Conservation (phyloP, 2,797 vertebrate genomes). For the Avahi laniger region DNA sequence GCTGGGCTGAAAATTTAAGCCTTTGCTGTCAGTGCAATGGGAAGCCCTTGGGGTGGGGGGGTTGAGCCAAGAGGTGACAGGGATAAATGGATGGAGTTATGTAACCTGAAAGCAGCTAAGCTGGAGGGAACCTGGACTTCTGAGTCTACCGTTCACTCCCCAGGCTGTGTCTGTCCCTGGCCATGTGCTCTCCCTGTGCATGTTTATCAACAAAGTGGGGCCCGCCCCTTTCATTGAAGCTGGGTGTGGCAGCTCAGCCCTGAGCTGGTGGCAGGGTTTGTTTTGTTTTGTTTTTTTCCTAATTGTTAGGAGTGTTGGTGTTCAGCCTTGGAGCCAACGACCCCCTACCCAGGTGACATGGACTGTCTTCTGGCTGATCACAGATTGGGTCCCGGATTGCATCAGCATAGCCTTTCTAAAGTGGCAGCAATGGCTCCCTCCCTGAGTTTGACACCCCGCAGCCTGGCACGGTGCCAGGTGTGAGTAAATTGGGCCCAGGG, state of each 20-base stretch:
- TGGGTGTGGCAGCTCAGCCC: too few species aligned
- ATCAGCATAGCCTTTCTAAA: constrained; percentile 63
- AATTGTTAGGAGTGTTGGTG: background rate
- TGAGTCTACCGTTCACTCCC: rapidly evolving
- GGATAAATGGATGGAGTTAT: background rate
- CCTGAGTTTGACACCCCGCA: constrained; percentile 38
- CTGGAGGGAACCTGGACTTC: background rate
- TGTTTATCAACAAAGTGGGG: background rate
- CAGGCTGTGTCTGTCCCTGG: rapidly evolving
- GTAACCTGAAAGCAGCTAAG: background rate
- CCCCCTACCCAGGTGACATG: constrained; percentile 25
- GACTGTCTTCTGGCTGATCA: constrained; percentile 1
- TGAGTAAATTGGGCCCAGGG: constrained; percentile 69
- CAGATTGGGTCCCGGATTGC: constrained; percentile 54
- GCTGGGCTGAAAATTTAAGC: background rate
- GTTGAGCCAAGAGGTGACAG: background rate
- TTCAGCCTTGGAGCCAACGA: constrained; percentile 35
- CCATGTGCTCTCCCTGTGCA: rapidly evolving
- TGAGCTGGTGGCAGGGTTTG: background rate
- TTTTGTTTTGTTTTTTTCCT: background rate
- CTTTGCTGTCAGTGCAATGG: background rate
- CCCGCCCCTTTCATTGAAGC: background rate
- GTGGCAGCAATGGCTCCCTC: constrained; percentile 59
- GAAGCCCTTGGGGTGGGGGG: rapidly evolving
- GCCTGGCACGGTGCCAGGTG: constrained; percentile 73